Evolutionary conservation across 35 echinoderm and acorn worm genomes (phyloP), one percentile per base, ranked within the genome.

Genomic region (Holothuria glaberrima): DNA sequence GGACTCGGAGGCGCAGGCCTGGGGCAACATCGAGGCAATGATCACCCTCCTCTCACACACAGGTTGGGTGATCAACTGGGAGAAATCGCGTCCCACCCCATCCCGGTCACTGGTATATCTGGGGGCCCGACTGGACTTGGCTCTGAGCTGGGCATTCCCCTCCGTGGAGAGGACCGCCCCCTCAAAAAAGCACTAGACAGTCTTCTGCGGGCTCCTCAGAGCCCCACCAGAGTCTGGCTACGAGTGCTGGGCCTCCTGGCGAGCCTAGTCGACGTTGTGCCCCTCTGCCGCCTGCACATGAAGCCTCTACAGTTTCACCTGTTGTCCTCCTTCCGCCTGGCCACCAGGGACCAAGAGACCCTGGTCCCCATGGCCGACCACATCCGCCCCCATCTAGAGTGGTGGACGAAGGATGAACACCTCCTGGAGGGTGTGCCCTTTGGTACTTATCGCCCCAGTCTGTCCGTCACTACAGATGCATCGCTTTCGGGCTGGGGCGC

Each of bases 401-500:
- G 31, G 71, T 74, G n/a, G 71, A 21, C 31, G 28, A 10, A 31
- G 0, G 28, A 7, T 20, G 17, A 75, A 4, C 24, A 75, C 71
- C 35, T 75, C 6, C 12, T 65, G 58, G 69, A 1, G 22, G 69
- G 69, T 16, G 69, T n/a, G n/a, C n/a, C n/a, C n/a, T n/a, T n/a
- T n/a, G n/a, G n/a, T n/a, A n/a, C n/a, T n/a, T n/a, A n/a, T n/a
- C 28, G 71, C 9, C 17, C 71, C 71, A 9, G 18, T 35, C 33
- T 41, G 24, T 7, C 7, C 28, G 6, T 75, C 28, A 75, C 71
- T 33, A 75, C 71, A 28, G 63, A 88, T 28, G 62, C 86, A 12
- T 71, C 62, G 6, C 61, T 44, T 7, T 38, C 9, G 31, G 86
- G 86, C 58, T 88, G 61, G 61, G 61, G 86, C 66, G 58, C 56